Evolutionary conservation across 2,888 invertebrate species (phyloP).

Genomic region (Cerceris rybyensis): DNA sequence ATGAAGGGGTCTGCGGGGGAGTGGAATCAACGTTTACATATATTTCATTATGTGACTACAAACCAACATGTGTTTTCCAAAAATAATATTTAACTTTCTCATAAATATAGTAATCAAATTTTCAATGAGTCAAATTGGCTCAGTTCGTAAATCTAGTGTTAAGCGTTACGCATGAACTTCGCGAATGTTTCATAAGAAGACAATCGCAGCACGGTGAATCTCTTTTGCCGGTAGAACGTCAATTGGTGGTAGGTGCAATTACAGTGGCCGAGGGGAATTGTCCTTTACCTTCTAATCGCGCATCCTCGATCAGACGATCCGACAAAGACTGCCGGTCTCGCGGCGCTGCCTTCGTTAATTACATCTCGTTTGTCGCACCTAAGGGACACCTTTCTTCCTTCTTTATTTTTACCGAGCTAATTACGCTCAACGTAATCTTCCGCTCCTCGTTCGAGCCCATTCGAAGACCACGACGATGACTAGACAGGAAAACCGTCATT

Average conservation of each 20-base stretch:
- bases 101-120: too few species aligned
- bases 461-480: slow-evolving; percentile 11
- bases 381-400: slow-evolving; percentile 57
- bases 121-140: too few species aligned
- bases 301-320: slow-evolving; percentile 54
- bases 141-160: too few species aligned
- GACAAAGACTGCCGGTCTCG: slow-evolving; percentile 56
- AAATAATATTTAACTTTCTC: too few species aligned
- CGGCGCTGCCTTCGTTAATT: slow-evolving; percentile 64
- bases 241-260: slow-evolving; percentile 58
- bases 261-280: slow-evolving; percentile 37
- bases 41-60: too few species aligned
- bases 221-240: slow-evolving; percentile 41
- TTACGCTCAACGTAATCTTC: slow-evolving; percentile 51
- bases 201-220: slow-evolving; percentile 30
- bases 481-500: slow-evolving; percentile 13
- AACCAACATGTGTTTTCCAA: too few species aligned
- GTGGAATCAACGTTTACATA: too few species aligned
- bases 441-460: slow-evolving; percentile 1
- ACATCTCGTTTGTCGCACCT: slow-evolving; percentile 64
- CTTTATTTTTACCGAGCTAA: slow-evolving; percentile 62
- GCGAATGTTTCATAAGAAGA: slow-evolving; percentile 21
- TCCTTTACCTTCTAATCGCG: slow-evolving; percentile 60
- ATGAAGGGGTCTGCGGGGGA: too few species aligned
- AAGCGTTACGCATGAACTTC: neutral